These are phyloP conservation scores for Chymomyza fuscimana DNA, from an alignment of 2,888 invertebrate species.

Conservation along the genomic window DNA sequence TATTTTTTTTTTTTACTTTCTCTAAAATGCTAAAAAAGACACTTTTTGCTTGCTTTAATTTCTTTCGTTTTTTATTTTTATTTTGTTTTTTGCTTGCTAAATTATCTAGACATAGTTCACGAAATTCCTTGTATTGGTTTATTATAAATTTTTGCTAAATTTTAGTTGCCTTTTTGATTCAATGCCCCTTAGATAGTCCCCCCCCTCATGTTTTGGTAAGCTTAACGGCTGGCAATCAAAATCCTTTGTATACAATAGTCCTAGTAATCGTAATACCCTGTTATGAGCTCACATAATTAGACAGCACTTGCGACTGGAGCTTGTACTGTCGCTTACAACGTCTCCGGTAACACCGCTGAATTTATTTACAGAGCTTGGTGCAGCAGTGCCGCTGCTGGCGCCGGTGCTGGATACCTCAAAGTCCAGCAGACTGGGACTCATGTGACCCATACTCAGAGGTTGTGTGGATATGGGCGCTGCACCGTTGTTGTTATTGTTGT, in stretches of 20 bases:
- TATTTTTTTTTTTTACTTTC: conserved; percentile 46
- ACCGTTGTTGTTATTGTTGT: conserved; percentile 40
- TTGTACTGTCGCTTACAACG: conserved; percentile 86
- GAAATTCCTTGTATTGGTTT: background rate
- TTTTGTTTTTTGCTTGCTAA: conserved; percentile 46
- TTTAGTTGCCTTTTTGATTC: conserved; percentile 29
- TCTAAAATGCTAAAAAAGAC: conserved; percentile 69
- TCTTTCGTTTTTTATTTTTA: background rate
- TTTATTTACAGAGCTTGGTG: conserved; percentile 77
- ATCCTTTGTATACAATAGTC: background rate
- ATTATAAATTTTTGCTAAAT: conserved; percentile 29
- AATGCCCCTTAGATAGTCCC: conserved; percentile 22
- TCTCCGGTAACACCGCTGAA: conserved; percentile 89
- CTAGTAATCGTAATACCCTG: conserved; percentile 23
- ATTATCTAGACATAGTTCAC: background rate
- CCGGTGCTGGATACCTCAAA: conserved; percentile 34
- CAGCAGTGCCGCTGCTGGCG: conserved; percentile 64
- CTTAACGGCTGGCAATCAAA: conserved; percentile 54
- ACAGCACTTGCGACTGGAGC: conserved; percentile 86
- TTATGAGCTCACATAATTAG: conserved; percentile 83
- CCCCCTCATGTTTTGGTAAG: conserved; percentile 44
- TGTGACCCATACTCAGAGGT: conserved; percentile 72
- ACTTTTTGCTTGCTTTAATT: conserved; percentile 49
- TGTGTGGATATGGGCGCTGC: conserved; percentile 62
- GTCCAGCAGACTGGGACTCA: conserved; percentile 80